These are phyloP conservation scores for Eumacrocentrus americanus DNA, from an alignment of 2,888 invertebrate genomes.

Conservation along the genomic window DNA sequence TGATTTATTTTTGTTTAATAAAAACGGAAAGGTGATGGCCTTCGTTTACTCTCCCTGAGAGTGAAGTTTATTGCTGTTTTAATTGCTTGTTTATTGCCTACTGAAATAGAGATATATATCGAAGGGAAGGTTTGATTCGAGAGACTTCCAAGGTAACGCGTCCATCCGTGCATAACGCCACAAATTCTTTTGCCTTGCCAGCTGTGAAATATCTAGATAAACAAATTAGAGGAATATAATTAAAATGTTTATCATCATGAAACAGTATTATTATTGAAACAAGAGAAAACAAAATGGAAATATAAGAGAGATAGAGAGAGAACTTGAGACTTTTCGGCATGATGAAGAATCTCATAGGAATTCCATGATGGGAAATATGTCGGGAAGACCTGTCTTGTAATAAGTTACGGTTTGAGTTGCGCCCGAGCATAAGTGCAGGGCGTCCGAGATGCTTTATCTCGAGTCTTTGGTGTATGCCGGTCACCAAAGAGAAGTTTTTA, in stretches of 20 bases:
- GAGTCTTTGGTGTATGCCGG: constrained; percentile 5
- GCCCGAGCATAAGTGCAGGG: constrained; percentile 21
- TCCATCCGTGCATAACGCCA: constrained; percentile 44
- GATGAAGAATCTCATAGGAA: constrained; percentile 6
- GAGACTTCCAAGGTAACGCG: constrained; percentile 44
- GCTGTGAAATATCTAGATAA: not conserved
- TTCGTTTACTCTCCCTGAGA: constrained; percentile 8
- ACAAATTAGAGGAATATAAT: not conserved
- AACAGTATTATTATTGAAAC: too few relatives aligned
- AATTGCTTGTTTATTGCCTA: constrained; percentile 13
- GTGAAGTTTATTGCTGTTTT: constrained; percentile 18
- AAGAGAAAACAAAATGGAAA: not conserved
- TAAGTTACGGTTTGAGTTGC: constrained; percentile 18
- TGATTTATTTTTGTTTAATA: constrained; percentile 7
- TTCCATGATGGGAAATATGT: too few relatives aligned
- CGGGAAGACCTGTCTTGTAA: too few relatives aligned
- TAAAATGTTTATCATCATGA: too few relatives aligned
- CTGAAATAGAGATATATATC: constrained; percentile 14
- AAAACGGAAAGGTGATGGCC: constrained; percentile 24
- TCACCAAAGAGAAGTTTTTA: constrained; percentile 5
- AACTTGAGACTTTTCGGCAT: constrained; percentile 8
- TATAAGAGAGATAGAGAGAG: not conserved
- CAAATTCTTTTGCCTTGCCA: constrained; percentile 25
- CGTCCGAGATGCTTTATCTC: constrained; percentile 24
- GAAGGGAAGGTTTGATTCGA: constrained; percentile 22